A percentile compares a stretch with the other conserved stretches of the same genome.
Conservation (phyloP, 2,113 vertebrate genomes). For the Cynoglossus semilaevis region DNA sequence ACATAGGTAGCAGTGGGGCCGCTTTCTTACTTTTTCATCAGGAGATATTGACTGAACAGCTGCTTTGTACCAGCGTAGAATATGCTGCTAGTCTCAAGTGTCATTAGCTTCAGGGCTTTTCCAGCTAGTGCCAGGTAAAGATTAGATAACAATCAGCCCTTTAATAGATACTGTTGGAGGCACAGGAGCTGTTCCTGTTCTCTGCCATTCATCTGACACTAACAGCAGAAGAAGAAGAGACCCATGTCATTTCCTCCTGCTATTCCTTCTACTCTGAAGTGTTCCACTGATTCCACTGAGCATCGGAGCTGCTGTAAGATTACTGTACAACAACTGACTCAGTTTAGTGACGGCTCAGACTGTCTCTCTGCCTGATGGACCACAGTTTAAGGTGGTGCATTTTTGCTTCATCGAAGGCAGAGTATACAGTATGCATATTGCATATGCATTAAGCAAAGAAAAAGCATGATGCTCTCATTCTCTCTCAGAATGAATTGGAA, state of each 20-base stretch:
- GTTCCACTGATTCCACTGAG: constrained; percentile 35
- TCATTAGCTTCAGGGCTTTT: constrained; percentile 78
- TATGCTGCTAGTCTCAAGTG: constrained; percentile 76
- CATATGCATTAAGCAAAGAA: too few relatives aligned
- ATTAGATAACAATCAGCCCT: constrained; percentile 81
- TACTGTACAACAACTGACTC: constrained; percentile 36
- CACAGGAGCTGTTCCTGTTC: constrained; percentile 58
- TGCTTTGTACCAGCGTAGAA: constrained; percentile 73
- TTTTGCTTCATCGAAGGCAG: neutral
- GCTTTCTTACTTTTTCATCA: constrained; percentile 54
- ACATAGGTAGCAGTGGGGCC: constrained; percentile 59
- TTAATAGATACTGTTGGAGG: constrained; percentile 75
- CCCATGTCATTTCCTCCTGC: constrained; percentile 50
- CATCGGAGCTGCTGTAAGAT: constrained; percentile 41
- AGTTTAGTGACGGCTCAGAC: constrained; percentile 5
- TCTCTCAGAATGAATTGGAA: neutral
- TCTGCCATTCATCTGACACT: constrained; percentile 57
- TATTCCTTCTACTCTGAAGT: constrained; percentile 36
- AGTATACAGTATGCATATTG: too few relatives aligned
- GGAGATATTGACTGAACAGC: constrained; percentile 67
- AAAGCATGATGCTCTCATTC: too few relatives aligned
- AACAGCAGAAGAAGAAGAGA: constrained; percentile 53
- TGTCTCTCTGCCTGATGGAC: constrained; percentile 5
- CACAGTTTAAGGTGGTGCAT: neutral
- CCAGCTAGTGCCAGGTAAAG: constrained; percentile 75